Percentiles rank a stretch among this genome's conserved stretches.
Evolutionary conservation across 1,140 invertebrate species (phyloP).

Genomic region (Papilio polyxenes): DNA sequence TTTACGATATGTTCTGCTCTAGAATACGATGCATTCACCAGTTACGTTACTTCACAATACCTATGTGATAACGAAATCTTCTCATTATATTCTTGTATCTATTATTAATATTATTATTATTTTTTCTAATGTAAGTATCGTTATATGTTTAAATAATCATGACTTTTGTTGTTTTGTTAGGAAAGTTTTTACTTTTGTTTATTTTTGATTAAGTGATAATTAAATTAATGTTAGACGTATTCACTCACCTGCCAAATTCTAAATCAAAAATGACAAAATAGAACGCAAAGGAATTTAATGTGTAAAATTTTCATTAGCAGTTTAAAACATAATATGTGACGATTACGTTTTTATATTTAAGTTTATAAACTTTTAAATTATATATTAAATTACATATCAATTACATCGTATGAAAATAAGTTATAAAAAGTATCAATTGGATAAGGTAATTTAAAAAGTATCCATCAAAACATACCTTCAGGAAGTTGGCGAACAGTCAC

Average conservation of each 20-base stretch:
- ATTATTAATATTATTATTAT: not conserved
- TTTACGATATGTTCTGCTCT: constrained; percentile 46
- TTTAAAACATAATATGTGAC: not conserved
- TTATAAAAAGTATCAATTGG: not conserved
- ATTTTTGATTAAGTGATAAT: too few species aligned
- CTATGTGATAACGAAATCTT: not conserved
- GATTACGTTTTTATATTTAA: not conserved
- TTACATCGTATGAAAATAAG: not conserved
- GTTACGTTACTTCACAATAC: not conserved
- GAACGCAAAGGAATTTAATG: too few species aligned
- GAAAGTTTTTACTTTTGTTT: too few species aligned
- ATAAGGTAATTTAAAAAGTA: not conserved
- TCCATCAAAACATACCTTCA: constrained; percentile 13
- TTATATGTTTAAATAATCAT: not conserved
- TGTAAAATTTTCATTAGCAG: not conserved
- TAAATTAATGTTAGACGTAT: too few species aligned
- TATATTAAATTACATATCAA: not conserved
- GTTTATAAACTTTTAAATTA: not conserved
- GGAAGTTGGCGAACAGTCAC: not conserved
- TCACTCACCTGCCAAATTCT: too few species aligned
- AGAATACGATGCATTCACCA: constrained; percentile 26
- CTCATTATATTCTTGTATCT: not conserved
- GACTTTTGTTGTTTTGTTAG: not conserved
- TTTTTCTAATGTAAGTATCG: not conserved
- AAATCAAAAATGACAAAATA: too few species aligned